Conservation (phyloP, 2,113 vertebrate genomes). For the Myiopsitta monachus region DNA sequence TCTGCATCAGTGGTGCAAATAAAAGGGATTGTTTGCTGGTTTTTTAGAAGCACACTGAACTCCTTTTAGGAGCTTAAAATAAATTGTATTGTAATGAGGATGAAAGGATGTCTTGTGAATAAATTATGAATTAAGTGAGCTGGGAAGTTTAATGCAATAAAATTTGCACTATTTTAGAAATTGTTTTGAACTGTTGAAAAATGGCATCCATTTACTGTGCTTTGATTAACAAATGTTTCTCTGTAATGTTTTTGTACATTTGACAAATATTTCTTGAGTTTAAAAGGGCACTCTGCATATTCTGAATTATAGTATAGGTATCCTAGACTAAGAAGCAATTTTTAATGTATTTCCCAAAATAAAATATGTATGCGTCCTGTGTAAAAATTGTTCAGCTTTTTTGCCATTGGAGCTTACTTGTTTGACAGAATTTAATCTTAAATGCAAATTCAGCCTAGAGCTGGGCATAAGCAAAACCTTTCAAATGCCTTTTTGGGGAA, state of each 20-base stretch:
- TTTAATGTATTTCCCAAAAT: slow-evolving; percentile 60
- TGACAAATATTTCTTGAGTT: slow-evolving; percentile 43
- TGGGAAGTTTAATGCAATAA: slow-evolving; percentile 49
- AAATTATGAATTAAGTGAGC: slow-evolving; percentile 36
- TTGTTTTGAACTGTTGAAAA: slow-evolving; percentile 54
- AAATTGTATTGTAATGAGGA: neutral
- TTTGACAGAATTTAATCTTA: neutral
- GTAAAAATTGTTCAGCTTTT: neutral
- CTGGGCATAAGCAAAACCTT: neutral
- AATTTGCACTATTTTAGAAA: slow-evolving; percentile 63
- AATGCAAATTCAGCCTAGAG: neutral
- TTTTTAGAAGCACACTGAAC: slow-evolving; percentile 34
- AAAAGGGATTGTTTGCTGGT: slow-evolving; percentile 56
- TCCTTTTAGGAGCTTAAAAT: slow-evolving; percentile 48
- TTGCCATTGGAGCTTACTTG: neutral
- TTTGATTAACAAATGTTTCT: slow-evolving; percentile 58
- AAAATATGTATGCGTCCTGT: slow-evolving; percentile 49
- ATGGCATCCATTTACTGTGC: slow-evolving; percentile 50
- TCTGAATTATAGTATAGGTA: slow-evolving; percentile 57
- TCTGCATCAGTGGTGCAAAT: slow-evolving; percentile 40
- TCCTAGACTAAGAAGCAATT: slow-evolving; percentile 39
- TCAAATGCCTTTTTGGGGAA: neutral
- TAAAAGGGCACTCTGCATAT: slow-evolving; percentile 56
- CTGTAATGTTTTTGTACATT: slow-evolving; percentile 55
- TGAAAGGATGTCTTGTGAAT: slow-evolving; percentile 33